Conservation (phyloP, 2,113 vertebrate species). For the Pelusios castaneus region DNA sequence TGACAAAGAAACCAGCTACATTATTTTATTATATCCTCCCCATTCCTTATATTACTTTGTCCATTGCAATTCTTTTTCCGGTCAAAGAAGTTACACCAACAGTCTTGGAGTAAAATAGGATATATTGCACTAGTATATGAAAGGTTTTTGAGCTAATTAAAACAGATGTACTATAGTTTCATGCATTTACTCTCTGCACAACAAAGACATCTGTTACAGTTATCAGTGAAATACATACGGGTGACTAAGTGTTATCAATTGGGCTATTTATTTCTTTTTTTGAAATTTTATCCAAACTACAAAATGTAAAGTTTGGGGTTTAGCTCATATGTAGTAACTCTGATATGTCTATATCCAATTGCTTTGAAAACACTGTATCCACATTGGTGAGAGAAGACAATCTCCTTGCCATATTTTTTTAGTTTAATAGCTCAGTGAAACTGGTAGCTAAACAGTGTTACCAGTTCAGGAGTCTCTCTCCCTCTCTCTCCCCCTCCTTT, state of each 20-base stretch:
- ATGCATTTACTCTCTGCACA: not conserved
- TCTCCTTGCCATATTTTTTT: not conserved
- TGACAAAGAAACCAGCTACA: not conserved
- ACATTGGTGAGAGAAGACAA: not conserved
- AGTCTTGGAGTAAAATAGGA: not conserved
- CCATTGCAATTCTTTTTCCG: not conserved
- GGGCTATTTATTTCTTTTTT: not conserved
- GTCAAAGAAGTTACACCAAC: not conserved
- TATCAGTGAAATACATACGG: not conserved
- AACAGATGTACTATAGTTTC: not conserved
- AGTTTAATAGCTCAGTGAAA: not conserved
- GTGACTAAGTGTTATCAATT: not conserved
- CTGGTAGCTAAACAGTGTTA: not conserved
- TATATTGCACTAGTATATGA: not conserved
- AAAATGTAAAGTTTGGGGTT: not conserved
- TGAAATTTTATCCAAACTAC: not conserved
- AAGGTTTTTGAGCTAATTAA: slow-evolving; percentile 22
- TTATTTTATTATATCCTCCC: not conserved
- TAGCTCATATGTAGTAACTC: not conserved
- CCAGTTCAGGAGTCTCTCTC: not conserved
- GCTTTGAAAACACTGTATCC: not conserved
- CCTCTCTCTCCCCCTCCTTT: not conserved
- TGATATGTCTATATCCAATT: not conserved
- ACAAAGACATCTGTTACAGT: not conserved
- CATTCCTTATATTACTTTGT: not conserved